These are phyloP conservation scores for Pseudomugil gertrudae DNA, from an alignment of 2,797 vertebrate genomes.

Conservation along the genomic window DNA sequence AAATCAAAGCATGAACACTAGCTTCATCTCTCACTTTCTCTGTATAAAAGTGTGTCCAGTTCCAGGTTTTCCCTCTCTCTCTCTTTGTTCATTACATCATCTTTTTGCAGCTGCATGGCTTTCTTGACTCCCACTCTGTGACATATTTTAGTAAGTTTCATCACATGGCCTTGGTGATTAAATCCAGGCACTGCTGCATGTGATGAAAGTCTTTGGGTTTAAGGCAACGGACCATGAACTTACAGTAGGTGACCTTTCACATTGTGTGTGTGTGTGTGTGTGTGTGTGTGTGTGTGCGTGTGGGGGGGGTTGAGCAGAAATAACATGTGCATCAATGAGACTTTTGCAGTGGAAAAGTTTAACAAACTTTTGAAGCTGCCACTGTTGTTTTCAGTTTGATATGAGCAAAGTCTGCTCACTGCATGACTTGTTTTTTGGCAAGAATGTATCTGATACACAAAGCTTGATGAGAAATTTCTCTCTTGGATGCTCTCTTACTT, in stretches of 20 bases:
- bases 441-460: conserved; percentile 35
- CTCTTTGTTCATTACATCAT: conserved; percentile 62
- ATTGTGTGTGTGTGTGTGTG: too few relatives aligned
- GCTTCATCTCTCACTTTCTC: neutral
- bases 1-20: neutral
- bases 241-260: conserved; percentile 61
- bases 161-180: conserved; percentile 74
- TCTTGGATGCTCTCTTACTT: conserved; percentile 2
- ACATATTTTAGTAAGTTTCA: conserved; percentile 73
- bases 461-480: conserved; percentile 20
- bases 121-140: conserved; percentile 36
- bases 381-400: conserved; percentile 43
- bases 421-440: conserved; percentile 20
- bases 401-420: conserved; percentile 35
- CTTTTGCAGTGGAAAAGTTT: conserved; percentile 46
- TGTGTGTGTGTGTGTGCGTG: too few relatives aligned
- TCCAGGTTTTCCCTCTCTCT: conserved; percentile 24
- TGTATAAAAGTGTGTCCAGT: neutral
- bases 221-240: conserved; percentile 65
- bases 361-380: conserved; percentile 21
- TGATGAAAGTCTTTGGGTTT: conserved; percentile 59
- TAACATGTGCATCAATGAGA: conserved; percentile 19
- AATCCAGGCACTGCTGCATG: conserved; percentile 68
- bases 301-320: too few relatives aligned
- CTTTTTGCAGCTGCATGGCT: conserved; percentile 53